Percentiles rank a stretch among this genome's conserved stretches.
Conservation (phyloP, 2,113 vertebrate species). For the Thymallus thymallus region DNA sequence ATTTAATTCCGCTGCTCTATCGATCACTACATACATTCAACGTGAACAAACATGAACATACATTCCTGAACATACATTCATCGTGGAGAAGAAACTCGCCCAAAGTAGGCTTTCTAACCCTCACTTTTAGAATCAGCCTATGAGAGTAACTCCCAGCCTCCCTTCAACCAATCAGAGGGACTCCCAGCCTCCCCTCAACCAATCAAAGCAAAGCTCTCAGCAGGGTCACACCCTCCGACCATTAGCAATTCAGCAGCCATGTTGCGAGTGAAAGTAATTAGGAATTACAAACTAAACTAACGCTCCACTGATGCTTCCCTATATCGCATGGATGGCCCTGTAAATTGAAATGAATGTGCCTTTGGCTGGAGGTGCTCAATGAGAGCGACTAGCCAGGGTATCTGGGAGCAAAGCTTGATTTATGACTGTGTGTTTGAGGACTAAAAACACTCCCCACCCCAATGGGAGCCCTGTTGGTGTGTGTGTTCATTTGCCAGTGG, state of each 20-base stretch:
- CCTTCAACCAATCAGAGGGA: background rate
- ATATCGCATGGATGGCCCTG: conserved; percentile 55
- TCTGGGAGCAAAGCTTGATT: conserved; percentile 55
- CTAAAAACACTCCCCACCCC: conserved; percentile 66
- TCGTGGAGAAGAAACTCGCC: too few species aligned
- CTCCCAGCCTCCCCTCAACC: background rate
- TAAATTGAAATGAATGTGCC: conserved; percentile 73
- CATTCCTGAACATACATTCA: too few species aligned
- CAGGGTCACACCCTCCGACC: conserved; percentile 40
- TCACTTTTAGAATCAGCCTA: background rate
- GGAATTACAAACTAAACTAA: conserved; percentile 65
- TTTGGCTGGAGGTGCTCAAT: conserved; percentile 64
- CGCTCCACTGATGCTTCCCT: conserved; percentile 52
- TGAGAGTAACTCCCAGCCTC: background rate
- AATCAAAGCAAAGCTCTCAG: conserved; percentile 21
- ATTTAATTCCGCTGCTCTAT: too few species aligned
- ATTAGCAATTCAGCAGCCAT: conserved; percentile 49
- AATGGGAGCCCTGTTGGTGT: conserved; percentile 47
- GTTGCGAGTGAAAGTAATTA: conserved; percentile 58
- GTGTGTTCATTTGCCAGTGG: conserved; percentile 52
- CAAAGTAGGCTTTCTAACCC: too few species aligned
- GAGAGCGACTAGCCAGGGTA: conserved; percentile 52
- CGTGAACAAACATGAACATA: too few species aligned
- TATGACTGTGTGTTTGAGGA: conserved; percentile 70
- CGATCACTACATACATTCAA: too few species aligned